Evolutionary conservation across 2,113 vertebrate genomes (phyloP).

Genomic region (Elachura formosa): DNA sequence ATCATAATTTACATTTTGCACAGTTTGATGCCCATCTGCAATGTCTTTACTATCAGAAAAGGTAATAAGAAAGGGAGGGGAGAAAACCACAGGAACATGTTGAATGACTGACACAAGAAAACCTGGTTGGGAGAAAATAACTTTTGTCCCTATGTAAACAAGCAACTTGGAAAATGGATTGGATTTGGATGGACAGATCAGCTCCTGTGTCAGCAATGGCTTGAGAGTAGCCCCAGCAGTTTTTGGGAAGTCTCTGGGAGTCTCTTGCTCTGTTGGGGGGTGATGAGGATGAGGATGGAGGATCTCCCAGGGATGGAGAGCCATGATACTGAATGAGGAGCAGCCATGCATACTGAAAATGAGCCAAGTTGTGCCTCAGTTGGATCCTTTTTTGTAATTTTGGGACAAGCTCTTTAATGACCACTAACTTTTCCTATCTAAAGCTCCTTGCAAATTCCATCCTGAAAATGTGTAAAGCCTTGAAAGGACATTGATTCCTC

Average conservation of each 20-base stretch:
- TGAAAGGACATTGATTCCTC: background rate
- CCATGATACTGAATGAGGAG: too few relatives aligned
- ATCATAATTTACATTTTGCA: constrained; percentile 60
- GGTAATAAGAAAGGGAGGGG: constrained; percentile 28
- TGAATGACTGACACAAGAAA: background rate
- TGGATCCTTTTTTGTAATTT: background rate
- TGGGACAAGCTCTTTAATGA: background rate
- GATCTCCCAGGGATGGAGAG: background rate
- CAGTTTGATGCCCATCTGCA: constrained; percentile 65
- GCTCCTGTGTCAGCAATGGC: background rate
- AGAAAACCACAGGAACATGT: background rate
- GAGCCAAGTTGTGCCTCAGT: background rate
- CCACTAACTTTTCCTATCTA: background rate
- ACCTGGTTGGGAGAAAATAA: background rate
- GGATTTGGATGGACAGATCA: background rate
- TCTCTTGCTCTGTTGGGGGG: background rate
- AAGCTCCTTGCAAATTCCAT: background rate
- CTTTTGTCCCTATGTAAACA: background rate
- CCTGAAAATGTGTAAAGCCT: background rate
- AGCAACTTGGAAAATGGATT: background rate
- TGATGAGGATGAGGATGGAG: too few relatives aligned
- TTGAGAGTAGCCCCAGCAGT: background rate
- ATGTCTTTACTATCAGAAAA: constrained; percentile 11
- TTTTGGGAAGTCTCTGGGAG: background rate
- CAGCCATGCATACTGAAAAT: accelerated